A percentile compares a stretch with the other conserved stretches of the same genome.
phyloP scores from a whole-genome alignment of 2,888 invertebrate genomes.

The Dasypogon diadema region DNA sequence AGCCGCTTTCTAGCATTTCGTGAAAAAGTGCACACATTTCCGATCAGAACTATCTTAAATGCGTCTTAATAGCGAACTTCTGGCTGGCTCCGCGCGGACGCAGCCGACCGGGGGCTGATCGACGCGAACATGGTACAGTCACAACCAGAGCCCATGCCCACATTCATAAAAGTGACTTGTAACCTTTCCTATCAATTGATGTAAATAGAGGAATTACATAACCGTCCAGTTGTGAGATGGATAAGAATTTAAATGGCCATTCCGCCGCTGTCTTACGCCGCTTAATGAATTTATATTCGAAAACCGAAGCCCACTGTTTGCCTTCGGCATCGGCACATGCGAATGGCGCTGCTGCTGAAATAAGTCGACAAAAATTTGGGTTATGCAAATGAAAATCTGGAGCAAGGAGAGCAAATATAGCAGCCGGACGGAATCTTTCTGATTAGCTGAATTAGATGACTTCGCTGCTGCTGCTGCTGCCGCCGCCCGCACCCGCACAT shows the following conservation, averaged over 20 bases:
- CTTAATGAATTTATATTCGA: constrained; percentile 15
- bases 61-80: background rate
- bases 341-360: background rate
- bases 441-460: background rate
- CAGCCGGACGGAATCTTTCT: constrained; percentile 9
- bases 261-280: background rate
- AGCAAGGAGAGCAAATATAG: constrained; percentile 42
- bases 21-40: constrained; percentile 16
- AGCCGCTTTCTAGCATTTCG: background rate
- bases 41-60: constrained; percentile 3
- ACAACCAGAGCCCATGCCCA: constrained; percentile 37
- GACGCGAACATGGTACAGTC: constrained; percentile 29
- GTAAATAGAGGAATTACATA: constrained; percentile 56
- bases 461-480: too few species aligned
- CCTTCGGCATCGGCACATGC: background rate
- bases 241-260: constrained; percentile 1
- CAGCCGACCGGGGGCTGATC: constrained; percentile 7
- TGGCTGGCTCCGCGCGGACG: background rate
- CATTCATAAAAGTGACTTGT: constrained; percentile 55
- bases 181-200: constrained; percentile 56
- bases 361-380: constrained; percentile 27
- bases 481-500: background rate
- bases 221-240: constrained; percentile 34
- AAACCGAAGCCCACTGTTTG: background rate
- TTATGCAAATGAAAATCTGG: constrained; percentile 43